Evolutionary conservation across 64 coral and sea anemone species (phyloP), one percentile per base, ranked within the genome.

Genomic region (Dendrophyllia cribrosa): DNA sequence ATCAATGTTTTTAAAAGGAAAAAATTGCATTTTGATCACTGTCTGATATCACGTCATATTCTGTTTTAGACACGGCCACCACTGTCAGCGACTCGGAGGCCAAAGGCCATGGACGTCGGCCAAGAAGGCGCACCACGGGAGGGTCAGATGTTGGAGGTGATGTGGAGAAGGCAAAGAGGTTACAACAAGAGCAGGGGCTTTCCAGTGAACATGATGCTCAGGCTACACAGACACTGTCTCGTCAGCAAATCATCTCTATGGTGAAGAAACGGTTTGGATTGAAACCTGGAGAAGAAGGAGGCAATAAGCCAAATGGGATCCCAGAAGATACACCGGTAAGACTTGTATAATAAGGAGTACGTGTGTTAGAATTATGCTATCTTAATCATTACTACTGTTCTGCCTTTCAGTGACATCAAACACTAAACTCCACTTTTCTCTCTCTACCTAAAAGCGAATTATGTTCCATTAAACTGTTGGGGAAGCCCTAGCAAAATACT

Each of bases 181-280:
- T 89, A 7, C 80, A 84, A 9, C 80, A 84, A 67, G 81, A 43
- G 58, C 66, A 76, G 48, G 94, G 95, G 19, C 87, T 83, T 73
- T 82, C 92, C 15, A 97, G 95, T 91, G 95, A 97, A 48, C 88
- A 77, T 10, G 95, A 97, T 13, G 59, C 81, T 16, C 92, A 88
- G 3, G 70, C 61, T 60, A 51, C 75, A 5, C 75, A 88, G 62
- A 97, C 95, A 52, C 88, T 97, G 46, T 91, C 90, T 43, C 89
- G 95, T 45, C 95, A 94, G 51, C 88, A 97, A 22, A 97, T 97
- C 9, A 94, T 97, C 66, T 83, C 95, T 34, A 97, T 97, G 95
- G 95, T 97, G 5, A 97, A 97, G 66, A 87, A 97, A 67, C 89
- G 95, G 70, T 97, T 97, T 97, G 95, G 95, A 83, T 70, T 97